Base-by-base conservation (phyloP, 2,888 invertebrate genomes). In the Globia sparganii region DNA sequence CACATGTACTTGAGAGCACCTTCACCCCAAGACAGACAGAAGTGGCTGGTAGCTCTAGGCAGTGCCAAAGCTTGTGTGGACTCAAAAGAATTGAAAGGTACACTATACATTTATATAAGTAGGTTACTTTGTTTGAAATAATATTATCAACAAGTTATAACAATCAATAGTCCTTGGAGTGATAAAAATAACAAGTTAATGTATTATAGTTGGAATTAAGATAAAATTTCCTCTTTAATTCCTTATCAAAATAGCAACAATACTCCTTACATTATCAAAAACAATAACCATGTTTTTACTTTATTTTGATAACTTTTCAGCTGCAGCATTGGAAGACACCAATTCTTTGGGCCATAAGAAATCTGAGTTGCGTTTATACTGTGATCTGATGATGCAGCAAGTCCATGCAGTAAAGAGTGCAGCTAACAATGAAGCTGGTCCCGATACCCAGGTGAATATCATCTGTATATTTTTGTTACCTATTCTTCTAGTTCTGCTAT, bases 361-460 rank as follows among this genome's bases (percentile, higher is more conserved):
- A 91, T 98, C 98, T 15, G 98, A 98, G 92, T 94, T 98, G 84
- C 95, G 98, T 83, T 95, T 98, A 49, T 98, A 98, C 93, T 98
- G 98, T 96, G 98, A 98, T 94, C 96, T 98, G 61, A 95, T 98
- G 90, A 98, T 98, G 98, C 98, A 98, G 93, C 98, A 98, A 95
- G 98, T 98, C 3, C 98, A 98, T 95, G 97, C 97, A 75, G 97
- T 98, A 0, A 98, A 98, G 93, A 97, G 97, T 93, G 97, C 97
- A 77, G 97, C 97, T 18, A 97, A 94, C 81, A 93, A 94, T 80
- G 97, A 97, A 84, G 94, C 94, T 86, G 97, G 97, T 34, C 97
- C 97, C 56, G 97, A 97, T 91, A 90, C 97, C 73, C 95, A 97
- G 95, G 97, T 97, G 91, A 87, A 68, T 81, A 31, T 46, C 11